A percentile compares a stretch with the other conserved stretches of the same genome.
Evolutionary conservation across 2,113 vertebrate genomes (phyloP).

Genomic region (Bufo bufo): DNA sequence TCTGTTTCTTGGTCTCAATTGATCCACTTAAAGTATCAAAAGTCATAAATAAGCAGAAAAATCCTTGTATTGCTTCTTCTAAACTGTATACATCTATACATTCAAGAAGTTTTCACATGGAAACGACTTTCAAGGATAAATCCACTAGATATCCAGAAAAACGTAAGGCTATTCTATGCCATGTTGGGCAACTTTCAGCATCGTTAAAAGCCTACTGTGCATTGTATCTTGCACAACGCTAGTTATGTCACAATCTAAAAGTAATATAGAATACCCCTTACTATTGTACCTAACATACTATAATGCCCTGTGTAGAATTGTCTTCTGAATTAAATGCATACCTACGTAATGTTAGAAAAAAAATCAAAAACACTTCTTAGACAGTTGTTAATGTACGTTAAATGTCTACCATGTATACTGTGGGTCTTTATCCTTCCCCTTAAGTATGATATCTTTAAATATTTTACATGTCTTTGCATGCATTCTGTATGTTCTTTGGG

Average conservation of each 20-base stretch:
- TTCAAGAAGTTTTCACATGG: background rate
- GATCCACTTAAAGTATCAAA: conserved; percentile 23
- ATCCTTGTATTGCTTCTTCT: background rate
- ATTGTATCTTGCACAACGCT: background rate
- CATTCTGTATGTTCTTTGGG: too few species aligned
- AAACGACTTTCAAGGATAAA: background rate
- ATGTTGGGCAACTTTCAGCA: background rate
- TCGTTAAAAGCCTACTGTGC: background rate
- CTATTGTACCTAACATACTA: too few species aligned
- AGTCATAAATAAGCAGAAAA: conserved; percentile 2
- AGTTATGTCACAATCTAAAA: background rate
- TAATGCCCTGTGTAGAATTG: too few species aligned
- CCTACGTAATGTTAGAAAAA: background rate
- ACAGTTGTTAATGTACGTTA: too few species aligned
- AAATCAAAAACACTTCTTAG: too few species aligned
- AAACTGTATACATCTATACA: background rate
- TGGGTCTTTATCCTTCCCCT: too few species aligned
- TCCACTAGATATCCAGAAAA: background rate
- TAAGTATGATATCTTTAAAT: background rate
- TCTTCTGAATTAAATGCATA: too few species aligned
- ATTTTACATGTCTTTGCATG: background rate
- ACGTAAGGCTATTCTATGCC: background rate
- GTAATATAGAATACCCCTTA: too few species aligned
- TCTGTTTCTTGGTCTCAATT: conserved; percentile 8
- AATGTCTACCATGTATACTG: too few species aligned